Conservation (phyloP, 1,140 invertebrate genomes). For the Plectrocnemia conspersa region DNA sequence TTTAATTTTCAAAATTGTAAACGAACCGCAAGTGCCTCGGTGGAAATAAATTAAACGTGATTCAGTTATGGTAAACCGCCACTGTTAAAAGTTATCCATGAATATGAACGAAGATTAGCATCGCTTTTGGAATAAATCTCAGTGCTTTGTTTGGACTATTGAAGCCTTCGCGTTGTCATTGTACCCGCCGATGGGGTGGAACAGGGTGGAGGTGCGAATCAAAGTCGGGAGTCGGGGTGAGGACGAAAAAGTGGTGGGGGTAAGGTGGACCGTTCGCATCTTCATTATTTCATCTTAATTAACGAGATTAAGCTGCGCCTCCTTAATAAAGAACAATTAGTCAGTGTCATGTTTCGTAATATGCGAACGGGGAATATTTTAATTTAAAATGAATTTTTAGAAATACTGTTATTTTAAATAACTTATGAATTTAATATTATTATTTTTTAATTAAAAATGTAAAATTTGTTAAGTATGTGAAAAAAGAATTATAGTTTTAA, state of each 20-base stretch:
- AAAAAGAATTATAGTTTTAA: too few relatives aligned
- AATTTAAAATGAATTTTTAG: conserved; percentile 20
- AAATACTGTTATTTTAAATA: too few relatives aligned
- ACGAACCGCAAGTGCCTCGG: too few relatives aligned
- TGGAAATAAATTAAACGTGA: too few relatives aligned
- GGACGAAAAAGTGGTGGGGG: neutral
- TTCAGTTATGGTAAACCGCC: conserved; percentile 17
- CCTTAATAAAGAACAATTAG: conserved; percentile 36
- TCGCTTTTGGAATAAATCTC: conserved; percentile 36
- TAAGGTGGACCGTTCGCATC: conserved; percentile 18
- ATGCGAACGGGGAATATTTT: conserved; percentile 20
- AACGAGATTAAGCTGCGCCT: conserved; percentile 35
- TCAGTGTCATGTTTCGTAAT: conserved; percentile 33
- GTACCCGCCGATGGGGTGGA: neutral
- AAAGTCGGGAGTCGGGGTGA: neutral
- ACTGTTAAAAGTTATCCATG: conserved; percentile 29
- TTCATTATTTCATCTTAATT: conserved; percentile 37
- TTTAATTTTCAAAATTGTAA: too few relatives aligned
- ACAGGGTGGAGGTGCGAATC: too few relatives aligned
- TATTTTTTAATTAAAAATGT: too few relatives aligned
- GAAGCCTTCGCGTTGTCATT: conserved; percentile 23
- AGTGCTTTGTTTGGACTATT: conserved; percentile 33
- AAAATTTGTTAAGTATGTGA: too few relatives aligned
- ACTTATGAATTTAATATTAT: too few relatives aligned
- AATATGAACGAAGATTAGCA: conserved; percentile 37